Percentiles rank a stretch among this genome's conserved stretches.
phyloP scores from a whole-genome alignment of 37 sponge, comb jelly and placozoan genomes.

The Beroe ovata region DNA sequence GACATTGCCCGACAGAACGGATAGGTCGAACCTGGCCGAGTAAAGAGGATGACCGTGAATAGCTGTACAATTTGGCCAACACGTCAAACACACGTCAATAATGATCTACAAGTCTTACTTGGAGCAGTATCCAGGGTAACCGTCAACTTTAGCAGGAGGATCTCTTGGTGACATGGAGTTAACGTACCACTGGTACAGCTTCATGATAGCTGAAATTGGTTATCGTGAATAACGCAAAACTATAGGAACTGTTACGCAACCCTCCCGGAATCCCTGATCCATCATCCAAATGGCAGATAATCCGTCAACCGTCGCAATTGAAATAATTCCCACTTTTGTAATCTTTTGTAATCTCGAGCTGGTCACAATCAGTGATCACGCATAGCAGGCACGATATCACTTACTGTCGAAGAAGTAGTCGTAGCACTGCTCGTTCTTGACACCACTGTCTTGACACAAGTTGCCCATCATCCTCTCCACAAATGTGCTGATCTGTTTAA shows the following conservation, averaged over 20 bases:
- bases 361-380: too few species aligned
- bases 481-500: neutral
- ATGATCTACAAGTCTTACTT: neutral
- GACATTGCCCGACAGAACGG: neutral
- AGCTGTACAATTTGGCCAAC: too few species aligned
- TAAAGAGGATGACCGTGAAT: too few species aligned
- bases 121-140: neutral
- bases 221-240: too few species aligned
- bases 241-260: too few species aligned
- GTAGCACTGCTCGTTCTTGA: neutral
- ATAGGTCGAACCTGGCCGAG: conserved; percentile 10
- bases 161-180: neutral
- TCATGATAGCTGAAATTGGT: conserved; percentile 41
- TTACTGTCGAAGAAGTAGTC: neutral
- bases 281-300: too few species aligned
- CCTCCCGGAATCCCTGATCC: too few species aligned
- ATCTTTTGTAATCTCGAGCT: too few species aligned
- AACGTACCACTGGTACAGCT: conserved; percentile 23
- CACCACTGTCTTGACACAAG: neutral
- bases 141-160: neutral
- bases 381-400: too few species aligned
- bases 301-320: too few species aligned
- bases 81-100: too few species aligned
- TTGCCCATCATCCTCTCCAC: neutral
- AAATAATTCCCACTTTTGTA: too few species aligned